Percentiles rank a stretch among this genome's conserved stretches.
Evolutionary conservation across 2,888 invertebrate genomes (phyloP).

Genomic region (Eristalis arbustorum): DNA sequence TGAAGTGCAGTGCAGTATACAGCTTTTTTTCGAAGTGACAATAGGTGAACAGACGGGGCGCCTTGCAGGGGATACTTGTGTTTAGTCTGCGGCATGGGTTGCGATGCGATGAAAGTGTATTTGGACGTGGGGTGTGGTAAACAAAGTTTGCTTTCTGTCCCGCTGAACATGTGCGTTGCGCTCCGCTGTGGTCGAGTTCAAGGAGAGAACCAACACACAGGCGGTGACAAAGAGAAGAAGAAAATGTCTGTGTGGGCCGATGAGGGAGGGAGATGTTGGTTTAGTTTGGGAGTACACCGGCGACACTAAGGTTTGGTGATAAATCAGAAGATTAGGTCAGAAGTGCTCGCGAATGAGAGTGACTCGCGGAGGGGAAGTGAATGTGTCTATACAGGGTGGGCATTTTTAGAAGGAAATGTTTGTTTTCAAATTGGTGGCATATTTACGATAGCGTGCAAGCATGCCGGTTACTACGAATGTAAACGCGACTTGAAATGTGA

Average conservation of each 20-base stretch:
- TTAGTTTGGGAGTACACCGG: constrained; percentile 2
- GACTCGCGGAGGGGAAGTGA: too few species aligned
- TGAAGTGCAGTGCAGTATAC: constrained; percentile 22
- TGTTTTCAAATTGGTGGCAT: too few species aligned
- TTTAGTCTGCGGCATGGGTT: constrained; percentile 6
- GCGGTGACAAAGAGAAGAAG: neutral
- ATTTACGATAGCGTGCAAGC: too few species aligned
- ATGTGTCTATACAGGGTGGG: neutral
- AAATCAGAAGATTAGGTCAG: neutral
- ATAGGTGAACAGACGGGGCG: neutral
- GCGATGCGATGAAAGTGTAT: constrained; percentile 24
- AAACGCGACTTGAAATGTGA: too few species aligned
- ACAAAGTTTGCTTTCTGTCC: constrained; percentile 40
- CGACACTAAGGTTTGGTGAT: neutral
- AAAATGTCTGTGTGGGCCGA: constrained; percentile 1
- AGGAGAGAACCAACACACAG: constrained; percentile 20
- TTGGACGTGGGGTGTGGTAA: constrained; percentile 42
- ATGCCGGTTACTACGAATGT: too few species aligned
- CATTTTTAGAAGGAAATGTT: too few species aligned
- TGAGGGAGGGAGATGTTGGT: constrained; percentile 4
- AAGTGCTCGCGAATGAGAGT: neutral
- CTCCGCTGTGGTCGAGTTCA: constrained; percentile 50
- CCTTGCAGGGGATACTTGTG: neutral
- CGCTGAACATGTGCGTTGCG: constrained; percentile 1
- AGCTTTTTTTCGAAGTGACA: constrained; percentile 16